Percentiles rank a stretch among this genome's conserved stretches.
Conservation (phyloP, 2,113 vertebrate genomes). For the Grus americana region DNA sequence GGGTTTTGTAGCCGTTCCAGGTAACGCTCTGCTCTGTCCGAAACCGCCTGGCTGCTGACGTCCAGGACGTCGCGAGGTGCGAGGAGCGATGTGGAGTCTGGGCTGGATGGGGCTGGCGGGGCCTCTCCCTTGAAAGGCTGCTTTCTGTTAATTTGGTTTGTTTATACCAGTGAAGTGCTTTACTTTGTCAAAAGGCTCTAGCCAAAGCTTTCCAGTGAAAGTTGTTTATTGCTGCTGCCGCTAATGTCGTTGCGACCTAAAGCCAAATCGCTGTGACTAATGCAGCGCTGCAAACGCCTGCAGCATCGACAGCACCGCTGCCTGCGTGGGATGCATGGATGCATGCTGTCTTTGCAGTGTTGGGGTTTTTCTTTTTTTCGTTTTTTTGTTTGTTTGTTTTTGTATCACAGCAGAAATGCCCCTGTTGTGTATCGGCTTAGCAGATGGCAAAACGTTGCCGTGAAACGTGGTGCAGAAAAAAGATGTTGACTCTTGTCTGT, state of each 20-base stretch:
- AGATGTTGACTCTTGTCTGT: background rate
- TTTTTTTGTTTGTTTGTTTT: background rate
- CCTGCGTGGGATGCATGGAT: background rate
- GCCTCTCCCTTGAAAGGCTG: background rate
- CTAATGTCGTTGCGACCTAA: background rate
- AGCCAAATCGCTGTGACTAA: conserved; percentile 24
- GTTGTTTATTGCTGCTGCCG: conserved; percentile 1
- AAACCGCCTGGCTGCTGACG: fast-evolving
- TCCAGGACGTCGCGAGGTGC: fast-evolving
- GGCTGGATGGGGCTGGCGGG: too few relatives aligned
- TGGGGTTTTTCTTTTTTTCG: background rate
- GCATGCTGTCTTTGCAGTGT: background rate
- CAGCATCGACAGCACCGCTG: background rate
- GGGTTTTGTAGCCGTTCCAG: background rate
- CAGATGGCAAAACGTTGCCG: background rate
- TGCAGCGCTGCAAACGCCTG: background rate
- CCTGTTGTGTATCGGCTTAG: background rate
- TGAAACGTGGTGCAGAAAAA: background rate
- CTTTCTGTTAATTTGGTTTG: background rate
- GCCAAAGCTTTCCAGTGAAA: background rate
- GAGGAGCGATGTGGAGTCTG: fast-evolving
- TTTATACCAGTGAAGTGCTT: background rate
- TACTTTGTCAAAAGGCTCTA: background rate
- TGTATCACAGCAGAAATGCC: background rate
- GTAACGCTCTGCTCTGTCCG: background rate